phyloP scores from a whole-genome alignment of 2,797 vertebrate genomes.

The Micropoecilia bifurca region DNA sequence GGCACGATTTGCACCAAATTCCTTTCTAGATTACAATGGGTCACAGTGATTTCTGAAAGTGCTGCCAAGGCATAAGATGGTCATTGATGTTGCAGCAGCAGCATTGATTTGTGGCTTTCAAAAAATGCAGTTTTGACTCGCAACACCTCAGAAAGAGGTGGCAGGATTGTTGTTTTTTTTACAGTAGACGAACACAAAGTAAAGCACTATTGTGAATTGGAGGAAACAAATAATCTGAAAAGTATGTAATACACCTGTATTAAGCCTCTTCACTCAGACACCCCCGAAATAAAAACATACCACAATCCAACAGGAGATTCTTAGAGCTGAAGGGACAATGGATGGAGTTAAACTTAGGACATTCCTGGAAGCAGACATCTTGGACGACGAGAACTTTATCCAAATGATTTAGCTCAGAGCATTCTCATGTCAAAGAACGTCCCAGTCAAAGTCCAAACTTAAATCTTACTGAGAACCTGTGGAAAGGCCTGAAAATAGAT shows the following conservation, averaged over 20 bases:
- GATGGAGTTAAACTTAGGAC: neutral
- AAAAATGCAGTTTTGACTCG: neutral
- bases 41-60: neutral
- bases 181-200: neutral
- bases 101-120: neutral
- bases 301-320: neutral
- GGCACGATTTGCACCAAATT: neutral
- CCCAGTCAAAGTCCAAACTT: neutral
- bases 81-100: neutral
- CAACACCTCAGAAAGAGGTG: neutral
- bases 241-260: neutral
- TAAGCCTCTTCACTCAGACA: neutral
- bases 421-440: neutral
- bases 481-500: neutral
- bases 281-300: neutral
- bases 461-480: neutral
- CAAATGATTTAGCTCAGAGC: neutral
- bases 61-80: neutral
- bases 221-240: neutral
- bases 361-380: neutral
- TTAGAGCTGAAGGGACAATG: neutral
- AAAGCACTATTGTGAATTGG: neutral
- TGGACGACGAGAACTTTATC: neutral
- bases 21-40: neutral
- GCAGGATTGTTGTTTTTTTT: neutral